A percentile compares a stretch with the other conserved stretches of the same genome.
phyloP scores from a whole-genome alignment of 2,797 vertebrate species.

The Denticeps clupeoides region DNA sequence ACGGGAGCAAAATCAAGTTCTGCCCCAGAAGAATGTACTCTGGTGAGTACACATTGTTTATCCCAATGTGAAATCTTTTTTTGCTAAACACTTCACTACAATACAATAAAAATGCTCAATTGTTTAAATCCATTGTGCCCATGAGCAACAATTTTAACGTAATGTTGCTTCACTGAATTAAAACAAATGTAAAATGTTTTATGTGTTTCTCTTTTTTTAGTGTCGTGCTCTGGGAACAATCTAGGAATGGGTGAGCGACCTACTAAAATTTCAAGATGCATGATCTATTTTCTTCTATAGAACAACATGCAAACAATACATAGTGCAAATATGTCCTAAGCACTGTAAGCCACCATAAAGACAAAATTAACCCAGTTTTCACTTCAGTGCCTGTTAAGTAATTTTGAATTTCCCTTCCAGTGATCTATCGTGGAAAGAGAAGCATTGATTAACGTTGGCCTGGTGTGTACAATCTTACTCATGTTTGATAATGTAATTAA shows the following conservation, averaged over 20 bases:
- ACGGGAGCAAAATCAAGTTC: slow-evolving; percentile 61
- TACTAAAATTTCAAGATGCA: too few species aligned
- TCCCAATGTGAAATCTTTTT: too few species aligned
- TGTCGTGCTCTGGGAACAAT: slow-evolving; percentile 77
- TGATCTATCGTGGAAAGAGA: slow-evolving; percentile 71
- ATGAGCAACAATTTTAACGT: neutral
- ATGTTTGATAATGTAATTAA: too few species aligned
- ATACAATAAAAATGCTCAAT: too few species aligned
- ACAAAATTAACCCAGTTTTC: too few species aligned
- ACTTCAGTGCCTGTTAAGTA: too few species aligned
- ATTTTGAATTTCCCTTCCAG: slow-evolving; percentile 43
- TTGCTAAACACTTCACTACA: too few species aligned
- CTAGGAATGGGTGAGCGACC: slow-evolving; percentile 79
- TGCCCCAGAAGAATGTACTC: slow-evolving; percentile 78
- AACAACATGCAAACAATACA: neutral
- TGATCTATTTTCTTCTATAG: too few species aligned
- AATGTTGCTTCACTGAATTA: neutral
- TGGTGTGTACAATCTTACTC: too few species aligned
- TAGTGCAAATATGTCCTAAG: neutral
- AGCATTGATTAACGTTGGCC: slow-evolving; percentile 49
- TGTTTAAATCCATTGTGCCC: too few species aligned
- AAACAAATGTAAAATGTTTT: neutral
- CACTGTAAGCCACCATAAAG: neutral
- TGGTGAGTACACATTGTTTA: too few species aligned
- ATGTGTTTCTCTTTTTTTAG: slow-evolving; percentile 49